phyloP scores from a whole-genome alignment of 2,113 vertebrate species.

The Caracal caracal region DNA sequence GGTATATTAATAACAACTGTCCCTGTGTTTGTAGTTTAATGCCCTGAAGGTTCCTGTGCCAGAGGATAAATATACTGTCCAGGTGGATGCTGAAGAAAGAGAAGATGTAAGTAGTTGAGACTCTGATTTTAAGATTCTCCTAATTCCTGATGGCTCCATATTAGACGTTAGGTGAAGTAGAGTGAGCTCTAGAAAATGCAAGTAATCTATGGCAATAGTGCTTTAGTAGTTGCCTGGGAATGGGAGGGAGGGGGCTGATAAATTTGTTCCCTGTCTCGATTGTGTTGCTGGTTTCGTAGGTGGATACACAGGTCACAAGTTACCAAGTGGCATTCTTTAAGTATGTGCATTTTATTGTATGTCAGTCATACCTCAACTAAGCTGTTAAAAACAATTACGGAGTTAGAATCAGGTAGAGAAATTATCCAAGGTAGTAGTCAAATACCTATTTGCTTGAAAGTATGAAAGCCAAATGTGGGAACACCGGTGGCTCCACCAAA shows the following conservation, averaged over 20 bases:
- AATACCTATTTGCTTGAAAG: background rate
- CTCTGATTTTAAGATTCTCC: background rate
- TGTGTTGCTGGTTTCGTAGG: background rate
- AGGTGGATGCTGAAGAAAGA: conserved; percentile 90
- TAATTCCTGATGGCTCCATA: background rate
- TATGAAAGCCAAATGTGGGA: background rate
- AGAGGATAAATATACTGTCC: conserved; percentile 89
- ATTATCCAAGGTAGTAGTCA: background rate
- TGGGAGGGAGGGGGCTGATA: background rate
- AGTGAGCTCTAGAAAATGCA: background rate
- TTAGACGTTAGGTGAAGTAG: background rate
- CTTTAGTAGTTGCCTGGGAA: background rate
- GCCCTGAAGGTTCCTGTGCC: conserved; percentile 92
- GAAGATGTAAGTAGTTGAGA: conserved; percentile 90
- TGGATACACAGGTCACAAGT: background rate
- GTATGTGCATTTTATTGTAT: background rate
- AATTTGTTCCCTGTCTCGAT: background rate
- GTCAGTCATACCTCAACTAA: background rate
- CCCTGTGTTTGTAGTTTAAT: conserved; percentile 87
- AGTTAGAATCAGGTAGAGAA: background rate
- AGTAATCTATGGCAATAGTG: background rate
- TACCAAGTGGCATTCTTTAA: background rate
- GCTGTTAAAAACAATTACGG: background rate
- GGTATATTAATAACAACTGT: background rate
- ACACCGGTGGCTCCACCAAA: background rate